A percentile compares a stretch with the other conserved stretches of the same genome.
phyloP scores from a whole-genome alignment of 1,140 invertebrate species.

The Hypothenemus hampei region DNA sequence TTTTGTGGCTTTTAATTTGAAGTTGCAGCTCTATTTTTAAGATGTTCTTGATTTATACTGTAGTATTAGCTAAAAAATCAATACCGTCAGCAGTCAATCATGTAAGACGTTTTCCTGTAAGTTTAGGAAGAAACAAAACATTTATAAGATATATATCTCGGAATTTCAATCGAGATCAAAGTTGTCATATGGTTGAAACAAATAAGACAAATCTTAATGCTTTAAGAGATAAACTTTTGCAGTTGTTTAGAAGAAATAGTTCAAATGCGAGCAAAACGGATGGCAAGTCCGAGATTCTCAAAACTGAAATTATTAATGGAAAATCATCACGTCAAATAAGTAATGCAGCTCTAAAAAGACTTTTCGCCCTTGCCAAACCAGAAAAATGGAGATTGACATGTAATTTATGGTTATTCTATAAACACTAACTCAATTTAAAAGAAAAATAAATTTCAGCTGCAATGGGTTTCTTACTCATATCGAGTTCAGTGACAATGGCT shows the following conservation, averaged over 20 bases:
- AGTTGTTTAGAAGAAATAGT: neutral
- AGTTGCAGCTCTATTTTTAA: too few species aligned
- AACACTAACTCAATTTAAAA: neutral
- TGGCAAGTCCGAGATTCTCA: constrained; percentile 8
- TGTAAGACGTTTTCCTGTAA: neutral
- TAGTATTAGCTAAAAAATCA: neutral
- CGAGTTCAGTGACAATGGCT: constrained; percentile 86
- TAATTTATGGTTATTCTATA: constrained; percentile 36
- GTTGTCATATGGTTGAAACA: too few species aligned
- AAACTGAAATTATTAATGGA: neutral
- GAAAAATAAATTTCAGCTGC: constrained; percentile 56
- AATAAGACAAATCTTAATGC: too few species aligned
- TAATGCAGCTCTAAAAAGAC: constrained; percentile 55
- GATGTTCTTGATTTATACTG: too few species aligned
- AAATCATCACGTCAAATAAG: constrained; percentile 43
- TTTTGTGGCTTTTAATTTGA: too few species aligned
- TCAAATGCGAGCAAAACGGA: constrained; percentile 9
- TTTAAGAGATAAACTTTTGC: neutral
- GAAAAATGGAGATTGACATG: constrained; percentile 67
- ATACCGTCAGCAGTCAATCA: neutral
- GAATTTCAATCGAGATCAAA: too few species aligned
- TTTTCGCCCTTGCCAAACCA: constrained; percentile 61
- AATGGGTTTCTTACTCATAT: constrained; percentile 73
- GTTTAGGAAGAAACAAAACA: neutral
- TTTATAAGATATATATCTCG: neutral